Evolutionary conservation across 2,797 vertebrate genomes (phyloP).

Genomic region (Leuciscus waleckii): DNA sequence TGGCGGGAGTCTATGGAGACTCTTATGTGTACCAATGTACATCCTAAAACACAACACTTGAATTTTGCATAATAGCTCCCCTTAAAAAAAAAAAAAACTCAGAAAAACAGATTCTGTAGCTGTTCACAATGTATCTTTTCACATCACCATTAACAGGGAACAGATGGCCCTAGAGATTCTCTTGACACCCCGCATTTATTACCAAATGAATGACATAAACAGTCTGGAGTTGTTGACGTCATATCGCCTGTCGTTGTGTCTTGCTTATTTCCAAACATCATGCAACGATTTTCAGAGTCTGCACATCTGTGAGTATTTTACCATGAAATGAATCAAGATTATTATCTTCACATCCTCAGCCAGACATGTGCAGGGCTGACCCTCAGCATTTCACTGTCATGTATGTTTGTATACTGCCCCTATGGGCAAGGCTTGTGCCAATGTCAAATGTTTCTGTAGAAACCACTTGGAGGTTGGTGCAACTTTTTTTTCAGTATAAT

Average conservation of each 20-base stretch:
- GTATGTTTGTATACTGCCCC: constrained; percentile 2
- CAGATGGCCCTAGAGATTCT: background rate
- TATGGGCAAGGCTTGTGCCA: background rate
- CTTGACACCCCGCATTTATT: background rate
- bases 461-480: background rate
- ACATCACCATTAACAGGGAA: background rate
- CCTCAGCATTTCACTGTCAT: background rate
- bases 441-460: too few species aligned
- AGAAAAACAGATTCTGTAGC: background rate
- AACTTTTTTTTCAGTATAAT: background rate
- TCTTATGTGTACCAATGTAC: too few species aligned
- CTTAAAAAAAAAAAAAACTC: too few species aligned
- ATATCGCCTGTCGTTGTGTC: constrained; percentile 6
- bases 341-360: constrained; percentile 47
- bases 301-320: constrained; percentile 41
- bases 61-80: too few species aligned
- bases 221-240: background rate
- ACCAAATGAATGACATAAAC: constrained; percentile 1
- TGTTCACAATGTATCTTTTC: background rate
- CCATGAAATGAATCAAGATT: constrained; percentile 50
- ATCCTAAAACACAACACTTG: too few species aligned
- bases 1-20: too few species aligned
- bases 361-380: constrained; percentile 5
- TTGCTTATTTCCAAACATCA: constrained; percentile 33
- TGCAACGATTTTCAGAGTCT: constrained; percentile 1